Evolutionary conservation across 2,797 vertebrate genomes (phyloP).

Genomic region (Sus cebifrons): DNA sequence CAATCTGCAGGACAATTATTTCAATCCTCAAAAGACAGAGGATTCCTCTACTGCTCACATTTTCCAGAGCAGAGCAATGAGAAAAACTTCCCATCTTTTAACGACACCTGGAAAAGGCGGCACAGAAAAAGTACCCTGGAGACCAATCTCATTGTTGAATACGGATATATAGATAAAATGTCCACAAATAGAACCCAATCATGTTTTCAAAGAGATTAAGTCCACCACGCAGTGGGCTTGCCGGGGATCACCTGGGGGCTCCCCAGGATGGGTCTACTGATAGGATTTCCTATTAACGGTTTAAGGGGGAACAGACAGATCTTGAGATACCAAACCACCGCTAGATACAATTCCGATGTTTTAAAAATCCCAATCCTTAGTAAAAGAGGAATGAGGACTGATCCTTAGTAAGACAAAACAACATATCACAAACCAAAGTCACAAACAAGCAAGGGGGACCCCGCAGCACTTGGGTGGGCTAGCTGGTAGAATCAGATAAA

Average conservation of each 20-base stretch:
- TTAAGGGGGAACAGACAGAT: neutral
- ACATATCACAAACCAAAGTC: neutral
- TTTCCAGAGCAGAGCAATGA: neutral
- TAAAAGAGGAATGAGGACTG: neutral
- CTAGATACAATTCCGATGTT: neutral
- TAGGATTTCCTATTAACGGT: neutral
- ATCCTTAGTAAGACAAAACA: neutral
- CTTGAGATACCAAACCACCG: neutral
- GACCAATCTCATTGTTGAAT: neutral
- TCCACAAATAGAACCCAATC: neutral
- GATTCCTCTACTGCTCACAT: neutral
- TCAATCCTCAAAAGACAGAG: neutral
- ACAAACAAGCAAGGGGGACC: neutral
- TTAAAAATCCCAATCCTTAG: neutral
- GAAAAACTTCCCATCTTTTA: neutral
- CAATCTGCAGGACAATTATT: neutral
- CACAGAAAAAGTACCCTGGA: neutral
- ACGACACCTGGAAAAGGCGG: neutral
- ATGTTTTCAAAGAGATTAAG: neutral
- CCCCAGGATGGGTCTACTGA: neutral
- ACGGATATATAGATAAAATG: neutral
- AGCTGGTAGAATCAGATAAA: neutral
- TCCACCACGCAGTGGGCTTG: neutral
- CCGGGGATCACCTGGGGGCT: neutral
- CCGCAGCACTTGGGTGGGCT: too few relatives aligned